Conservation (phyloP, 2,113 vertebrate species). For the Emberiza fucata region DNA sequence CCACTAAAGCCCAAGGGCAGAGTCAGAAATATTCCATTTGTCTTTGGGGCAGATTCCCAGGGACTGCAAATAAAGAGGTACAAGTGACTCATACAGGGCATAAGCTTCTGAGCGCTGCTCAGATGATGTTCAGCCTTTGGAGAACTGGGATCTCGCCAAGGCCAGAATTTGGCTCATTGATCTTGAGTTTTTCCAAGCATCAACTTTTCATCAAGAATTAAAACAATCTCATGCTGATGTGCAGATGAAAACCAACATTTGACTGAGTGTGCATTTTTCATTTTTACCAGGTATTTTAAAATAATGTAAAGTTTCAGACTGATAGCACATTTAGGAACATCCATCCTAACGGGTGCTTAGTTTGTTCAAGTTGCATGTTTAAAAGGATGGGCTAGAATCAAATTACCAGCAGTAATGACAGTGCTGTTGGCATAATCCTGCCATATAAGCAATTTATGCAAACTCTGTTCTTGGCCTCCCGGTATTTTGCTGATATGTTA, state of each 20-base stretch:
- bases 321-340: neutral
- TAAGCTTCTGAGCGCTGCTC: neutral
- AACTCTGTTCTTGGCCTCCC: constrained; percentile 6
- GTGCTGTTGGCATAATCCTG: neutral
- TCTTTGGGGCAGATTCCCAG: constrained; percentile 33
- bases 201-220: constrained; percentile 29
- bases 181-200: neutral
- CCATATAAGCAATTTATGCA: constrained; percentile 17
- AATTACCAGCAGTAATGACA: neutral
- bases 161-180: neutral
- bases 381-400: neutral
- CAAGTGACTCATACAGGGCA: constrained; percentile 31
- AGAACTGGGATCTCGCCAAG: constrained; percentile 1
- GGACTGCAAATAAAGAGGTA: neutral
- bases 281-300: constrained; percentile 24
- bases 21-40: neutral
- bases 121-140: constrained; percentile 24
- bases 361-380: neutral
- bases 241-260: neutral
- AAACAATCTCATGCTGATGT: neutral
- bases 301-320: neutral
- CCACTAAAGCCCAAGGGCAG: neutral
- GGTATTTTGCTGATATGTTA: constrained; percentile 39
- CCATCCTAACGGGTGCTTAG: neutral
- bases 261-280: neutral